phyloP scores from a whole-genome alignment of 2,113 vertebrate genomes.

The Corvus moneduloides region DNA sequence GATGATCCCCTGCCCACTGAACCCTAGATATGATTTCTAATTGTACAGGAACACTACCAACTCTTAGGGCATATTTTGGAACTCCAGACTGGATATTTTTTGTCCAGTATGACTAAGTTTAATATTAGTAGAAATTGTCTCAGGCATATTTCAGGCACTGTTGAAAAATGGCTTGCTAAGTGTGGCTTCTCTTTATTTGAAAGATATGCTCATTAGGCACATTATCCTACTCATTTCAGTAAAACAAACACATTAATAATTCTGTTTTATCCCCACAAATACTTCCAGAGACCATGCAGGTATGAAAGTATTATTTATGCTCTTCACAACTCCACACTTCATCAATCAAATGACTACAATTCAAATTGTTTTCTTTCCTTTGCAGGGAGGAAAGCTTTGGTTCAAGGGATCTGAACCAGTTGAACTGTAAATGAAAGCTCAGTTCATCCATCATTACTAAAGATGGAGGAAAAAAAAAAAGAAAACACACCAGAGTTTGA shows the following conservation, averaged over 20 bases:
- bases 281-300: background rate
- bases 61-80: background rate
- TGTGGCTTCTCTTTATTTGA: background rate
- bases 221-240: background rate
- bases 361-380: background rate
- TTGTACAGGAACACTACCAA: background rate
- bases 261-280: background rate
- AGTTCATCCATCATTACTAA: background rate
- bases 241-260: slow-evolving; percentile 16
- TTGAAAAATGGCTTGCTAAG: background rate
- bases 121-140: background rate
- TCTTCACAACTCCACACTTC: background rate
- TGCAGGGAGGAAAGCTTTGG: background rate
- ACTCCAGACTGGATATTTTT: background rate
- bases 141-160: background rate
- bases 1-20: background rate
- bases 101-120: background rate
- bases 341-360: background rate
- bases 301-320: background rate
- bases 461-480: background rate
- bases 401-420: background rate
- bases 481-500: background rate
- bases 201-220: background rate
- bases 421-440: background rate
- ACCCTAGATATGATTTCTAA: background rate